A percentile compares a stretch with the other conserved stretches of the same genome.
Conservation (phyloP, 1,140 invertebrate genomes). For the Adelges cooleyi region DNA sequence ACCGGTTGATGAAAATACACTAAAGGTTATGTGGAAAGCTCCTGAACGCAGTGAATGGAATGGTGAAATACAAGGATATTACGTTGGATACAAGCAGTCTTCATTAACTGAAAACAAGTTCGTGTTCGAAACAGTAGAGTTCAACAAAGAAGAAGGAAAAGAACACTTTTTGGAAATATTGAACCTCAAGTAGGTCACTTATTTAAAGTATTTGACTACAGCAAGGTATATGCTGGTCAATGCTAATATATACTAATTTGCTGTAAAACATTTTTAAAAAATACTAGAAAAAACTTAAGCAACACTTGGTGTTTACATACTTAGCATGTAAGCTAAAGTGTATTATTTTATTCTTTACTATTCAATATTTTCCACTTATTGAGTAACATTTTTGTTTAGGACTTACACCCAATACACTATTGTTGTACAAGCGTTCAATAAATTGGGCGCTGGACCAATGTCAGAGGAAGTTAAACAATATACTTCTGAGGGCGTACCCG, state of each 20-base stretch:
- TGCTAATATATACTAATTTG: no score
- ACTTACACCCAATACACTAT: constrained; percentile 92
- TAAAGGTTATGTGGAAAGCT: constrained; percentile 89
- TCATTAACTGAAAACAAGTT: constrained; percentile 69
- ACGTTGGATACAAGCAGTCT: constrained; percentile 78
- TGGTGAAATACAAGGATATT: constrained; percentile 81
- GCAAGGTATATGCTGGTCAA: no score
- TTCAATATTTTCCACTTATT: no score
- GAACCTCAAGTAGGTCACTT: constrained; percentile 64
- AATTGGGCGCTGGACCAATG: constrained; percentile 81
- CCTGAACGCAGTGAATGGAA: constrained; percentile 82
- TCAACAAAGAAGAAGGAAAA: constrained; percentile 79
- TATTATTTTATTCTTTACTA: no score
- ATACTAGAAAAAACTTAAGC: no score
- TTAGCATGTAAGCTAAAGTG: no score
- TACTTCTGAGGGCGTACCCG: constrained; percentile 84
- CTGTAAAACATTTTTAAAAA: no score
- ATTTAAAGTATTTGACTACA: no score
- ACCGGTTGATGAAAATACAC: constrained; percentile 79
- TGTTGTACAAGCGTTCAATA: constrained; percentile 90
- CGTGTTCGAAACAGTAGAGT: constrained; percentile 84
- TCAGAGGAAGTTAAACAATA: constrained; percentile 80
- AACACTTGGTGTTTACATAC: no score
- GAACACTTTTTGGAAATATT: constrained; percentile 74
- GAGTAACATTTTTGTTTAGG: constrained; percentile 38